Evolutionary conservation across 2,113 vertebrate genomes (phyloP), one percentile per base, ranked within the genome.

Genomic region (Atlantisia rogersi): DNA sequence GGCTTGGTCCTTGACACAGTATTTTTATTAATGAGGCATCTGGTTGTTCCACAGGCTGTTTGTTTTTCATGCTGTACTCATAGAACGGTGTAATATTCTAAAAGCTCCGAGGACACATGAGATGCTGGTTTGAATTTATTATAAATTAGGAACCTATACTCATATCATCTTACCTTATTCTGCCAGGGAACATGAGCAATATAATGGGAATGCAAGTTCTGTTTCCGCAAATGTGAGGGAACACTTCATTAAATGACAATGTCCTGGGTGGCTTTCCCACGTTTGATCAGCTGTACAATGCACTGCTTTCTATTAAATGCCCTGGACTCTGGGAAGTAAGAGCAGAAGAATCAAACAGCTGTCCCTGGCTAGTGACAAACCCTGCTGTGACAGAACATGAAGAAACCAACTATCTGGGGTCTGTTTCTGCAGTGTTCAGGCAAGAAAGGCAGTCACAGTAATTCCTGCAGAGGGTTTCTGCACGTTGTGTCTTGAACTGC

Each of bases 61-160:
- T 93, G 26, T 73, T 97, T 97, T 97, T 71, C 52, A 21, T 82
- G 58, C 80, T 81, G 40, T 91, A 85, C 35, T 87, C 59, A 96
- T 55, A 92, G 67, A 96, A 91, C 59, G 67, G 69, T 94, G 90
- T 81, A 93, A 70, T 76, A 64, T 32, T 86, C 40, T 71, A 88
- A 96, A 96, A 97, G 84, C 52, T 65, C 24, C 88, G 32, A 95
- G 67, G 65, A 46, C 44, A 85, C 37, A 76, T 88, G 2, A 5
- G 77, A 64, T 82, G 32, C 42, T 90, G 37, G 68, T 97, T 74
- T 77, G 31, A 90, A 86, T 79, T 73, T 90, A 92, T n/a, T 82
- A 68, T 83, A 89, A 94, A 96, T 94, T 92, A 95, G 77, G 63
- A 86, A 96, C 90, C 39, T 81, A 5, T 74, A 96, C 48, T 97